Percentiles rank a stretch among this genome's conserved stretches.
These are phyloP conservation scores for Fissipunctia ypsillon DNA, from an alignment of 2,888 invertebrate species.

Conservation along the genomic window DNA sequence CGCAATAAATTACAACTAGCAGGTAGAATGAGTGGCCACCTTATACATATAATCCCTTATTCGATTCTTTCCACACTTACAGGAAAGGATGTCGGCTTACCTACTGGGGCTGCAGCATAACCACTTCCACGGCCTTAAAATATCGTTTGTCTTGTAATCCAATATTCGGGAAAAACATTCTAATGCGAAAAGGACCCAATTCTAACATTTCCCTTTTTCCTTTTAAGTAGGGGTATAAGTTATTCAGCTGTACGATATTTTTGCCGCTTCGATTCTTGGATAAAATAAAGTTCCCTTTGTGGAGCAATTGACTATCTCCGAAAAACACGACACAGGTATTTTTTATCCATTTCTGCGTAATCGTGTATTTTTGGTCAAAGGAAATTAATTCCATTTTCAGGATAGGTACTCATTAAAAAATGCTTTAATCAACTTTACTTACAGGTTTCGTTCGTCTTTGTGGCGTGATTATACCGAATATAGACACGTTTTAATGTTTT, in stretches of 20 bases:
- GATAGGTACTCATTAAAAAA: not conserved
- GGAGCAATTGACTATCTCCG: constrained; percentile 20
- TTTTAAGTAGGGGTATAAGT: constrained; percentile 55
- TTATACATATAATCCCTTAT: constrained; percentile 40
- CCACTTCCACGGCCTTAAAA: constrained; percentile 62
- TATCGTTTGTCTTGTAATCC: constrained; percentile 64
- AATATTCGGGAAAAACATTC: constrained; percentile 61
- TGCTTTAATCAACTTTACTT: not conserved
- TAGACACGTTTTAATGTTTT: too few species aligned
- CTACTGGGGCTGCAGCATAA: constrained; percentile 44
- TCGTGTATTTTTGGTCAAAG: constrained; percentile 20
- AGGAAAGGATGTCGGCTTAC: constrained; percentile 52
- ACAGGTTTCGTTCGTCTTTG: not conserved
- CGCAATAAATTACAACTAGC: constrained; percentile 41
- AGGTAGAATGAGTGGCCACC: constrained; percentile 21
- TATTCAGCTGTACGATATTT: constrained; percentile 46
- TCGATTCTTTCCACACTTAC: constrained; percentile 45
- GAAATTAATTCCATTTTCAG: constrained; percentile 4
- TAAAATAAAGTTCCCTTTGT: constrained; percentile 38
- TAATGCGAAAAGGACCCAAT: constrained; percentile 59
- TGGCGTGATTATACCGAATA: not conserved
- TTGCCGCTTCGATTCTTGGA: constrained; percentile 26
- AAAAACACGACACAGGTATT: constrained; percentile 18
- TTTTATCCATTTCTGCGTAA: constrained; percentile 17
- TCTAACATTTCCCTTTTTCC: constrained; percentile 51